These are phyloP conservation scores for Scalopus aquaticus DNA, from an alignment of 2,113 vertebrate genomes.

Conservation along the genomic window DNA sequence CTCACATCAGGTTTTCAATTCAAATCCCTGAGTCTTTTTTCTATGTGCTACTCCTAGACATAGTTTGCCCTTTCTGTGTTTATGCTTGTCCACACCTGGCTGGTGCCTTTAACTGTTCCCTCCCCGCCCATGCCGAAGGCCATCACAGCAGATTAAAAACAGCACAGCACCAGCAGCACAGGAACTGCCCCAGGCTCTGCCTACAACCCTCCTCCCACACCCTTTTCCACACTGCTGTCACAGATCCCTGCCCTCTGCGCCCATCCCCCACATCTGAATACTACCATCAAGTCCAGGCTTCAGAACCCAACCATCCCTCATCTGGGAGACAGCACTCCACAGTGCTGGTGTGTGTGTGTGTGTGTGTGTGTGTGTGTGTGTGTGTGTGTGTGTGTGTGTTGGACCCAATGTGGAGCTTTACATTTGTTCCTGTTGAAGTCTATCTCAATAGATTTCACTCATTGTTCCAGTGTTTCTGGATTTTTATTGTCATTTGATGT, in stretches of 20 bases:
- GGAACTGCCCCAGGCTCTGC: constrained; percentile 44
- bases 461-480: neutral
- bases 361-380: neutral
- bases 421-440: neutral
- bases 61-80: constrained; percentile 11
- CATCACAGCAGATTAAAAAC: neutral
- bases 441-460: neutral
- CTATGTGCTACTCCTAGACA: neutral
- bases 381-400: too few relatives aligned
- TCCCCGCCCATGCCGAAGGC: constrained; percentile 26
- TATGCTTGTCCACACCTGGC: constrained; percentile 48
- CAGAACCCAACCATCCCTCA: neutral
- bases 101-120: neutral
- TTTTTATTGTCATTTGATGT: neutral
- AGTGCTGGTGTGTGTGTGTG: neutral
- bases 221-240: neutral
- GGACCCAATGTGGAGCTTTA: too few relatives aligned
- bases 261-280: neutral
- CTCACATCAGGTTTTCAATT: neutral
- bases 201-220: neutral
- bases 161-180: neutral
- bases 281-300: neutral
- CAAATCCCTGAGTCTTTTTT: neutral
- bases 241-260: neutral
- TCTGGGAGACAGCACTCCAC: neutral